Evolutionary conservation across 2,888 invertebrate genomes (phyloP), one percentile per base, ranked within the genome.

Genomic region (Agapostemon virescens): DNA sequence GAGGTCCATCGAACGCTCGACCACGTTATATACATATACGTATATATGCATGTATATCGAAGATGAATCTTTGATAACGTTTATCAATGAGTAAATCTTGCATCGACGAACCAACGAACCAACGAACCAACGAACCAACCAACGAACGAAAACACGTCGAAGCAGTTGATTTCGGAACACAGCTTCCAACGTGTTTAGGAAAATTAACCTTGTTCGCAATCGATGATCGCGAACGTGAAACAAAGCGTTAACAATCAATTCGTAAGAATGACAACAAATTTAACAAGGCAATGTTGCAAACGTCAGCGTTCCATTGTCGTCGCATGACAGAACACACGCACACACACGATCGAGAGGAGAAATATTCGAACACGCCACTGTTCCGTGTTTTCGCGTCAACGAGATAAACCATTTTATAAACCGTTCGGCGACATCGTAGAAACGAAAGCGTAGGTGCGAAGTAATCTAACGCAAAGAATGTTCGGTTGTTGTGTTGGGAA

Each of bases 201-300:
- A 26, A 55, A 55, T 17, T 26, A 15, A 26, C 7, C 26, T 26
- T 55, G 15, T 2, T 7, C 1, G 55, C 5, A 26, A 13, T 6
- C 26, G 26, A 26, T 6, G 26, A 15, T 55, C 6, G 13, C 26
- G 15, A 55, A 9, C 38, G 11, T 17, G 26, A 20, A 17, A 20
- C 38, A 9, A 45, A 67, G 23, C 58, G 9, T 58, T 20, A 4
- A 26, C 5, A 33, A 30, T 26, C 26, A 61, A 13, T 66, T 13
- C n/a, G 3, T 1, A 63, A 58, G 0, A 30, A 58, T 73, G 17
- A 9, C 13, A 64, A 73, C n/a, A 58, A 26, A 78, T 42, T 36
- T n/a, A 63, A 68, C 49, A n/a, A 52, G 33, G 40, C 64, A 58
- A 36, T n/a, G 4, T 49, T 36, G 45, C 63, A 45, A 69, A n/a